A percentile compares a stretch with the other conserved stretches of the same genome.
These are phyloP conservation scores for Apamea crenata DNA, from an alignment of 2,888 invertebrate genomes.

Conservation along the genomic window DNA sequence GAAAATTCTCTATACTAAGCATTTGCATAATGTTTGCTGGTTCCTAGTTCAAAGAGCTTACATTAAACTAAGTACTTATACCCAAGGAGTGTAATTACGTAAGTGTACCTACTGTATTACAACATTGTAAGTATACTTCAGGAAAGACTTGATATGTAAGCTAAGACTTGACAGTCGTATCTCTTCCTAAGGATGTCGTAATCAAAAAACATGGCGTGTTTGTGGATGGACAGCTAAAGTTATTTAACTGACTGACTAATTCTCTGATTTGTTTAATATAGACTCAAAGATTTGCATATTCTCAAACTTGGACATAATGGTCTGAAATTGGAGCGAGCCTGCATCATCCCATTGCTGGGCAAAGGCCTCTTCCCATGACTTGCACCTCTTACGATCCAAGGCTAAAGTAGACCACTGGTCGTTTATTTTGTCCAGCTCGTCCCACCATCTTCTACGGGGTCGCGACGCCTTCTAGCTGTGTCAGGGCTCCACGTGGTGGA, in stretches of 20 bases:
- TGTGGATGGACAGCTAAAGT: neutral
- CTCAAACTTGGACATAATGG: neutral
- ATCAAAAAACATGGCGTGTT: neutral
- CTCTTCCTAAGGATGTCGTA: slow-evolving; percentile 20
- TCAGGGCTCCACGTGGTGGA: too few relatives aligned
- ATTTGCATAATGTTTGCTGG: slow-evolving; percentile 20
- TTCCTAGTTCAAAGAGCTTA: slow-evolving; percentile 32
- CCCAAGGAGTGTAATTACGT: slow-evolving; percentile 15
- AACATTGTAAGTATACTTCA: slow-evolving; percentile 8
- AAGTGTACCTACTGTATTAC: neutral
- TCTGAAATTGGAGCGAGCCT: neutral
- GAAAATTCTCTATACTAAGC: slow-evolving; percentile 12
- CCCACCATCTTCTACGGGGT: too few relatives aligned
- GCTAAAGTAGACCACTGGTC: too few relatives aligned
- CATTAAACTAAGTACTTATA: slow-evolving; percentile 17
- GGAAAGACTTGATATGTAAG: slow-evolving; percentile 6
- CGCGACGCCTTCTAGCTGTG: too few relatives aligned
- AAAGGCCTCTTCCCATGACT: too few relatives aligned
- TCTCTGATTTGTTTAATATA: neutral
- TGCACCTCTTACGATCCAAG: too few relatives aligned
- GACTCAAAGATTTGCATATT: neutral
- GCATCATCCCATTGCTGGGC: too few relatives aligned
- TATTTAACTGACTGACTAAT: neutral
- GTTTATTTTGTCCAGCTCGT: too few relatives aligned
- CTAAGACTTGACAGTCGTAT: neutral